Percentiles rank a stretch among this genome's conserved stretches.
Evolutionary conservation across 2,113 vertebrate species (phyloP).

Genomic region (Elanoides forficatus): DNA sequence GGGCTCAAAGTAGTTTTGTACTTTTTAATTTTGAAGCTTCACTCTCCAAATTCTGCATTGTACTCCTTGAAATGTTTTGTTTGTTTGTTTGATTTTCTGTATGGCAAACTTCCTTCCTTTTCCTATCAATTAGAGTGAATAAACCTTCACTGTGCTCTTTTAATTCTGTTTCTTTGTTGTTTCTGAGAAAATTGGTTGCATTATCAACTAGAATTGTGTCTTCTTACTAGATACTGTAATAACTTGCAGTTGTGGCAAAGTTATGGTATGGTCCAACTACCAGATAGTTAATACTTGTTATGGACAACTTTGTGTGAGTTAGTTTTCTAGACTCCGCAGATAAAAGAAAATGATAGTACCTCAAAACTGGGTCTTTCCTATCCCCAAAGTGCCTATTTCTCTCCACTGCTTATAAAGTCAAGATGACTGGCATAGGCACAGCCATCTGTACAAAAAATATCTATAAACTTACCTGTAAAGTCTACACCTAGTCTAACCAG

Average conservation of each 20-base stretch:
- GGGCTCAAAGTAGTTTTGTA: background rate
- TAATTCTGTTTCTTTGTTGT: background rate
- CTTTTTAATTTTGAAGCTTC: background rate
- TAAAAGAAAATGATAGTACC: background rate
- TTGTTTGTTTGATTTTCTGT: background rate
- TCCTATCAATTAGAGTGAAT: background rate
- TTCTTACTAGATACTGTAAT: background rate
- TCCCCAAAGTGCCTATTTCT: background rate
- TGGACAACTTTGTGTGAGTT: background rate
- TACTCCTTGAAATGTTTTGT: background rate
- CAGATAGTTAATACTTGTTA: background rate
- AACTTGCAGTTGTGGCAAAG: background rate
- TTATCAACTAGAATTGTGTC: background rate
- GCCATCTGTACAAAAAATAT: background rate
- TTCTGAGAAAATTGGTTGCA: background rate
- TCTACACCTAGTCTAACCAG: background rate
- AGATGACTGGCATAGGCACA: background rate
- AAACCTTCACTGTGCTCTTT: background rate
- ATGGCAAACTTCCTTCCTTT: background rate
- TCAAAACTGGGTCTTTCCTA: background rate
- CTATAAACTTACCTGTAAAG: background rate
- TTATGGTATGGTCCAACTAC: background rate
- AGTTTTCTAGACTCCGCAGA: background rate
- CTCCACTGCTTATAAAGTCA: background rate
- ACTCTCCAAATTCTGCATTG: background rate